phyloP scores from a whole-genome alignment of 2,888 invertebrate species.

The Pristionchus entomophagus region DNA sequence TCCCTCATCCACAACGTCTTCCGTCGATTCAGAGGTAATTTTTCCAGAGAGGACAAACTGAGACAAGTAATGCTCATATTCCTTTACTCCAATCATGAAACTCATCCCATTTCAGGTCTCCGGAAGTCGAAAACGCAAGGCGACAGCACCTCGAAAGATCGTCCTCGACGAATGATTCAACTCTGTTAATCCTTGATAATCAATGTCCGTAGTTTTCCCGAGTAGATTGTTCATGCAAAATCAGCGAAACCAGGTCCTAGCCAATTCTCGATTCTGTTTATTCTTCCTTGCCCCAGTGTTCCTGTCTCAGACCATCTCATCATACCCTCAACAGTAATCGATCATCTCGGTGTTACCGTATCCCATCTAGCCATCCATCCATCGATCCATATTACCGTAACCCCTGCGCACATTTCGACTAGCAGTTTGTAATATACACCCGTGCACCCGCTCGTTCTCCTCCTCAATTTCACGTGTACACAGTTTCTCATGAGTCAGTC shows the following conservation, averaged over 20 bases:
- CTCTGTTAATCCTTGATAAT: background rate
- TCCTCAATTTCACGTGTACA: slow-evolving; percentile 18
- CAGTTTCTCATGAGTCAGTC: background rate
- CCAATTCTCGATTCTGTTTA: background rate
- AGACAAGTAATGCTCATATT: background rate
- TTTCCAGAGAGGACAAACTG: background rate
- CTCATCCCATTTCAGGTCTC: background rate
- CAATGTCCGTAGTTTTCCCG: background rate
- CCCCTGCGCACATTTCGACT: background rate
- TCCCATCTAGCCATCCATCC: background rate
- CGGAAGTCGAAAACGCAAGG: slow-evolving; percentile 1
- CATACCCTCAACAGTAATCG: background rate
- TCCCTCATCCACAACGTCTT: background rate
- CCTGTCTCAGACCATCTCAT: background rate
- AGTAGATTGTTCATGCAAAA: background rate
- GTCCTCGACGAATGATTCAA: background rate
- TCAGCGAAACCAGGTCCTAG: background rate
- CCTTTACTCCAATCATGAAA: background rate
- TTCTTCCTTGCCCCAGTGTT: background rate
- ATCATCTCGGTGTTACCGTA: slow-evolving; percentile 27
- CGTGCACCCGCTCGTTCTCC: background rate
- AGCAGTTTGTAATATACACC: background rate
- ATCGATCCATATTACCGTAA: background rate
- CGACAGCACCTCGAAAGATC: slow-evolving; percentile 12
- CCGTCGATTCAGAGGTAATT: background rate